Evolutionary conservation across 92 coral and sea anemone genomes (phyloP).

Genomic region (Phenganax subtilis): DNA sequence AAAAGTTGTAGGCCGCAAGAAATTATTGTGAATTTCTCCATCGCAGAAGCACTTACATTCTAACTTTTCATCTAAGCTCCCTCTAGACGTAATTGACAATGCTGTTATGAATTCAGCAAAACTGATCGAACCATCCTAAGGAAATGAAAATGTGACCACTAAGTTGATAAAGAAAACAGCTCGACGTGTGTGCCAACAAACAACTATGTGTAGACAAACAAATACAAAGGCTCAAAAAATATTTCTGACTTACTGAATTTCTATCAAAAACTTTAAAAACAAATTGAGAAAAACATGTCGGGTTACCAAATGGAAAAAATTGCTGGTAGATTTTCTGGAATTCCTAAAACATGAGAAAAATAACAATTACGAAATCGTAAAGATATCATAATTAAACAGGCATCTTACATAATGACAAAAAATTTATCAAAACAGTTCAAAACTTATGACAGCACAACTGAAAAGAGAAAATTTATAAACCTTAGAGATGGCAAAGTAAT

Average conservation of each 20-base stretch:
- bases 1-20: not conserved
- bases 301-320: conserved; percentile 97
- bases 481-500: not conserved
- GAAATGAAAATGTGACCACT: not conserved
- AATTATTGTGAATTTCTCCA: not conserved
- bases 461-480: not conserved
- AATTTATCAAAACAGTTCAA: not conserved
- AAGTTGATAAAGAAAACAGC: not conserved
- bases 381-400: not conserved
- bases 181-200: not conserved
- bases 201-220: not conserved
- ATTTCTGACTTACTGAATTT: conserved; percentile 63
- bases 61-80: conserved; percentile 94
- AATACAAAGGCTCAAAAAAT: not conserved
- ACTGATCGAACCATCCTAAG: conserved; percentile 95
- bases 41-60: conserved; percentile 56
- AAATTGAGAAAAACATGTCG: conserved; percentile 86
- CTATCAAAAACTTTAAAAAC: conserved; percentile 95
- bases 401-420: not conserved
- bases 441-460: not conserved
- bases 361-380: not conserved
- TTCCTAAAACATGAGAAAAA: conserved; percentile 57
- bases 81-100: conserved; percentile 91
- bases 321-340: conserved; percentile 93
- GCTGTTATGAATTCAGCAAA: conserved; percentile 95